Evolutionary conservation across 2,888 invertebrate genomes (phyloP), one percentile per base, ranked within the genome.

Genomic region (Abrostola triplasia): DNA sequence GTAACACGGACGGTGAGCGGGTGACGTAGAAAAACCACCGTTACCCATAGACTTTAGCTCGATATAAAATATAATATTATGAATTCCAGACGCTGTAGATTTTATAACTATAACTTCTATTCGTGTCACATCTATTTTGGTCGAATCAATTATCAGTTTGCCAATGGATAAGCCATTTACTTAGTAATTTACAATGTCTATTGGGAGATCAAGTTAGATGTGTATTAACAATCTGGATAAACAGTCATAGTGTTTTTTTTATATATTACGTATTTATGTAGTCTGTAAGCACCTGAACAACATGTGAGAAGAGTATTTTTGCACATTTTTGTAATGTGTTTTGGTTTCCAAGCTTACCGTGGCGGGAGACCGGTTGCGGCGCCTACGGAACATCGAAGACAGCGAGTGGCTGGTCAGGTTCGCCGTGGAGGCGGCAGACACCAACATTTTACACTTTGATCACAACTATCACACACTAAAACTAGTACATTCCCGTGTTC

Each of bases 301-400:
- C n/a, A n/a, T 24, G 37, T 13, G 36, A 44, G 11, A 48, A 11
- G 47, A 10, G 48, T 9, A 56, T 76, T 49, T 59, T 71, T 8
- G 50, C 59, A 59, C 48, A 48, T 57, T n/a, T 10, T 38, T 57
- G 7, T 24, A 24, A 35, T 72, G 77, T 60, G 60, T 73, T 62
- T 73, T 73, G 58, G 53, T 65, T 51, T 59, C 52, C 57, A 69
- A 70, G 77, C 90, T 89, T 85, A 90, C 89, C 87, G 84, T 78
- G 60, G 74, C 82, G 42, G 86, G 86, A 65, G 87, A 87, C 59
- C 77, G 85, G 65, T 85, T 86, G 64, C 88, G 80, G 36, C 86
- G 84, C 72, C 88, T 90, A 78, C 92, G 87, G 77, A 93, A 91
- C 83, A 92, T 90, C 40, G 89, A 88, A 5, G 93, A 88, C 78